Conservation (phyloP, 1,140 invertebrate genomes). For the Bombus vancouverensis region DNA sequence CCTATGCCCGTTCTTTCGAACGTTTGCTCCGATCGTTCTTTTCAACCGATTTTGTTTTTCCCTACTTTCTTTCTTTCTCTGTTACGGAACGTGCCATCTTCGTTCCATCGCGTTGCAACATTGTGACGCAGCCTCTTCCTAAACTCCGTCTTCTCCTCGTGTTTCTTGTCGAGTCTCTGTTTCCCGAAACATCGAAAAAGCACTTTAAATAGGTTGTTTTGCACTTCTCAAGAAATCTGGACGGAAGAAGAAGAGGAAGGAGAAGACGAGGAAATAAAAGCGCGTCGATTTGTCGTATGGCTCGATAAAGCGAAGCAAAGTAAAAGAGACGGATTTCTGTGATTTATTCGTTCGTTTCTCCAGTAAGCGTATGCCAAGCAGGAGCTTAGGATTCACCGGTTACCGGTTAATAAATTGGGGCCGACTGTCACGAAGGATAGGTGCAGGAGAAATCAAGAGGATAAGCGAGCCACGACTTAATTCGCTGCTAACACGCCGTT, state of each 20-base stretch:
- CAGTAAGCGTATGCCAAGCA: not conserved
- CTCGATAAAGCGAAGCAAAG: not conserved
- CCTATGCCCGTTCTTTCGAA: not conserved
- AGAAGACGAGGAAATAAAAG: too few relatives aligned
- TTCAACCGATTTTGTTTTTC: not conserved
- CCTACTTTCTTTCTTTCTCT: not conserved
- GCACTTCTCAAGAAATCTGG: not conserved
- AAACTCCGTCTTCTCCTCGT: not conserved
- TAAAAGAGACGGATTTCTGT: not conserved
- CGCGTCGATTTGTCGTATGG: too few relatives aligned
- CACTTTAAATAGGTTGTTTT: not conserved
- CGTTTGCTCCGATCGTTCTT: not conserved
- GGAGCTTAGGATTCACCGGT: not conserved
- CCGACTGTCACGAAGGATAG: slow-evolving; percentile 25
- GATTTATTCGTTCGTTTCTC: not conserved
- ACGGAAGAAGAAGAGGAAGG: not conserved
- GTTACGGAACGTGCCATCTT: not conserved
- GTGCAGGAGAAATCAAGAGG: slow-evolving; percentile 24
- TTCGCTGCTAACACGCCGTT: slow-evolving; percentile 47
- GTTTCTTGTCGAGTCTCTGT: too few relatives aligned
- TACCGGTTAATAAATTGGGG: slow-evolving; percentile 3
- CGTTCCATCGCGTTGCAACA: not conserved
- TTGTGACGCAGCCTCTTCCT: not conserved
- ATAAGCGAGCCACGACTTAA: slow-evolving; percentile 43
- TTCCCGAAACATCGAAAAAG: not conserved